These are phyloP conservation scores for Drosophila arawakana DNA, from an alignment of 1,140 invertebrate genomes.

Conservation along the genomic window DNA sequence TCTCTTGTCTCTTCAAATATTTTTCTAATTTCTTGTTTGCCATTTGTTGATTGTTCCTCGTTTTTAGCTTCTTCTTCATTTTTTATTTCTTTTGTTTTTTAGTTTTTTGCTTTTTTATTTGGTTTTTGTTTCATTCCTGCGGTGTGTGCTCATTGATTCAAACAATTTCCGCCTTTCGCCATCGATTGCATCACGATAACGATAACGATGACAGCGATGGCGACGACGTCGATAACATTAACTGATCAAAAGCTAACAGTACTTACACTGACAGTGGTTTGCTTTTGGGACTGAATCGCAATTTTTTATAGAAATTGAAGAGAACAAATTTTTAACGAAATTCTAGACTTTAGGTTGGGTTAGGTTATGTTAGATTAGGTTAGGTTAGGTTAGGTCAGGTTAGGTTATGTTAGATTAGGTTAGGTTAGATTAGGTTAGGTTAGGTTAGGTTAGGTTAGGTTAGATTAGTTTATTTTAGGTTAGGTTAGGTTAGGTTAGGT, in stretches of 20 bases:
- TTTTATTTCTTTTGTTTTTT: background rate
- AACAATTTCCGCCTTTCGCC: constrained; percentile 48
- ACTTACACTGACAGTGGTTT: background rate
- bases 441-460: no score
- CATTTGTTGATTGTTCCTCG: background rate
- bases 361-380: no score
- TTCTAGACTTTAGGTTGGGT: no score
- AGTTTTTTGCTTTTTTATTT: background rate
- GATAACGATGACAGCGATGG: background rate
- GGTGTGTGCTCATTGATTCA: constrained; percentile 30
- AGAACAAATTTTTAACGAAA: no score
- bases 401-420: no score
- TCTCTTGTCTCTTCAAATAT: background rate
- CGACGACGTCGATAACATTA: constrained; percentile 3
- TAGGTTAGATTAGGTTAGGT: no score
- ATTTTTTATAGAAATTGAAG: no score
- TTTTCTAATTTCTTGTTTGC: background rate
- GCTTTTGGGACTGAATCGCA: no score
- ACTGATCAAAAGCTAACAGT: background rate
- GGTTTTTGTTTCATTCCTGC: constrained; percentile 28
- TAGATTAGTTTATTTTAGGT: no score
- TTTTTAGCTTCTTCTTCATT: background rate
- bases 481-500: no score
- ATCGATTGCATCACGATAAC: constrained; percentile 25
- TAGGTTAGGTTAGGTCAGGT: no score